These are phyloP conservation scores for Himalopsyche tibetana DNA, from an alignment of 2,888 invertebrate species.

Conservation along the genomic window DNA sequence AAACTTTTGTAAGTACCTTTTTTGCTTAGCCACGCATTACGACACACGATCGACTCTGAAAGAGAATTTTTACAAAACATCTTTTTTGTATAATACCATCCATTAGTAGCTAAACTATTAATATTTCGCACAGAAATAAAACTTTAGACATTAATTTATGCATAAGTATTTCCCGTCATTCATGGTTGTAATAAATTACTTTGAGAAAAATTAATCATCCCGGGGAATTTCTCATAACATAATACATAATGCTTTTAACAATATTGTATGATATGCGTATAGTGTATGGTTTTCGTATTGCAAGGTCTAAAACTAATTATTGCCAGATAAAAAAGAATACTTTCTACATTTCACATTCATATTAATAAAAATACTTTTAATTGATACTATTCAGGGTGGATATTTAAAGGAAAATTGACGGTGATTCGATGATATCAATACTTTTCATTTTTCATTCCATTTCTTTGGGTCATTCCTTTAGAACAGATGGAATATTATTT, in stretches of 20 bases:
- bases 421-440: no score
- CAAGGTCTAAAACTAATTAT: no score
- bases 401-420: no score
- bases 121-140: constrained; percentile 6
- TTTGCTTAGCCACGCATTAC: constrained; percentile 17
- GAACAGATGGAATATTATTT: no score
- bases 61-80: constrained; percentile 42
- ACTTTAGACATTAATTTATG: constrained; percentile 33
- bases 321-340: no score
- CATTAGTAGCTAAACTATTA: constrained; percentile 32
- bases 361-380: no score
- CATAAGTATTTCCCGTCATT: constrained; percentile 32
- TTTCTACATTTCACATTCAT: no score
- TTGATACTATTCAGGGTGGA: no score
- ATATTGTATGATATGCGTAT: no score
- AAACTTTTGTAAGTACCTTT: background rate
- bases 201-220: constrained; percentile 11
- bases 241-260: background rate
- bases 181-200: constrained; percentile 36
- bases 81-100: constrained; percentile 36
- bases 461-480: no score
- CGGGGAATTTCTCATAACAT: background rate
- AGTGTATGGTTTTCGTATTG: no score
- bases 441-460: no score
- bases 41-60: constrained; percentile 19